These are phyloP conservation scores for Dascyllus trimaculatus DNA, from an alignment of 2,113 vertebrate species.

Conservation along the genomic window DNA sequence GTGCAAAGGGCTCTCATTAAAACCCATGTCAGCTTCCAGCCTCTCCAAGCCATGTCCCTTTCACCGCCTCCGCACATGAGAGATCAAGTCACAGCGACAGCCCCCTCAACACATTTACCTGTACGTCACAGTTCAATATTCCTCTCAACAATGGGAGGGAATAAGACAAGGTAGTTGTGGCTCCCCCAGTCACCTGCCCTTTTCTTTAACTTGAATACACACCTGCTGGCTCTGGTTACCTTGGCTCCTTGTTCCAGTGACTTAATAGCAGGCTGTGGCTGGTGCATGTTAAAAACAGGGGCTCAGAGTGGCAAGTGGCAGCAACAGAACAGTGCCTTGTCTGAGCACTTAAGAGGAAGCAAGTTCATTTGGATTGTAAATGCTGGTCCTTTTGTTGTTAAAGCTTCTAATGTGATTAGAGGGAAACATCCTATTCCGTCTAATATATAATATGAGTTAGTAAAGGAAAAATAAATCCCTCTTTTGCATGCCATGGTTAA, in stretches of 20 bases:
- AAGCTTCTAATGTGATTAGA: neutral
- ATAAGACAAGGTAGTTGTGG: neutral
- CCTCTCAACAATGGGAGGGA: constrained; percentile 8
- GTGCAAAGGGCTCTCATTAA: constrained; percentile 57
- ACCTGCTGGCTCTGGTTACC: constrained; percentile 72
- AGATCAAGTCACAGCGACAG: constrained; percentile 25
- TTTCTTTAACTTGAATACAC: constrained; percentile 37
- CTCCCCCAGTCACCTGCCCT: neutral
- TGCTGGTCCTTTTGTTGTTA: neutral
- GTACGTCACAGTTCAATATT: constrained; percentile 26
- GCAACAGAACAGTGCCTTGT: constrained; percentile 22
- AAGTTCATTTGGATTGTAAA: constrained; percentile 53
- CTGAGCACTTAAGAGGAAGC: constrained; percentile 11
- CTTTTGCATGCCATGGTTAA: neutral
- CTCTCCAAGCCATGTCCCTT: constrained; percentile 28
- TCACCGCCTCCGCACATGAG: constrained; percentile 38
- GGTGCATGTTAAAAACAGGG: constrained; percentile 52
- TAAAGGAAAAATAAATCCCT: constrained; percentile 7
- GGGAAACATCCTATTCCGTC: neutral
- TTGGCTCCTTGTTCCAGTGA: constrained; percentile 45
- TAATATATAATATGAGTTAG: constrained; percentile 7
- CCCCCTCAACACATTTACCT: constrained; percentile 36
- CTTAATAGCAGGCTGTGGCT: constrained; percentile 46
- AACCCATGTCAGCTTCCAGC: constrained; percentile 48
- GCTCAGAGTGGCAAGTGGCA: constrained; percentile 41